A percentile compares a stretch with the other conserved stretches of the same genome.
Conservation (phyloP, 2,113 vertebrate species). For the Rhinolophus sinicus region DNA sequence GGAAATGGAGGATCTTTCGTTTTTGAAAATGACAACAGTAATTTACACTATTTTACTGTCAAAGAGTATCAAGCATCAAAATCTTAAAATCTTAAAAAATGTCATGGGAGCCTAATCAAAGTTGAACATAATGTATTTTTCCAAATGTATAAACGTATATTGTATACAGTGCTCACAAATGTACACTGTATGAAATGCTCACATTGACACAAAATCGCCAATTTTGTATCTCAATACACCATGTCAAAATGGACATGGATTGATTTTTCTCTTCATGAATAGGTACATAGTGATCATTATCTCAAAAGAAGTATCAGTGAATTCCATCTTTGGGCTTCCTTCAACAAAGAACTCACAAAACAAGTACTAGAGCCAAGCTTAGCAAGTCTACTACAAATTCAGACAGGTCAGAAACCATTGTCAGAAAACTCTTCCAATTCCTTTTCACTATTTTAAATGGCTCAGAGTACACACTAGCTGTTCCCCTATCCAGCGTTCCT, state of each 20-base stretch:
- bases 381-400: background rate
- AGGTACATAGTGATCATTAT: background rate
- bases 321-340: background rate
- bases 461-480: background rate
- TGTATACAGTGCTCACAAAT: background rate
- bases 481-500: background rate
- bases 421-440: background rate
- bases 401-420: background rate
- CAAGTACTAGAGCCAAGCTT: background rate
- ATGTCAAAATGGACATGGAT: background rate
- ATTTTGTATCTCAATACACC: background rate
- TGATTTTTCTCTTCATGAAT: background rate
- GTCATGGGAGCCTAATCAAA: background rate
- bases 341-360: background rate
- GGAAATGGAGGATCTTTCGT: background rate
- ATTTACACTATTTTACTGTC: background rate
- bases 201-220: background rate
- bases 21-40: background rate
- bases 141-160: background rate
- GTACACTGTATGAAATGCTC: background rate
- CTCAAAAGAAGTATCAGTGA: background rate
- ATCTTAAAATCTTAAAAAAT: background rate
- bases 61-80: background rate
- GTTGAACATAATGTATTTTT: background rate
- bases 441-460: background rate